phyloP scores from a whole-genome alignment of 2,113 vertebrate species.

The Brienomyrus brachyistius region DNA sequence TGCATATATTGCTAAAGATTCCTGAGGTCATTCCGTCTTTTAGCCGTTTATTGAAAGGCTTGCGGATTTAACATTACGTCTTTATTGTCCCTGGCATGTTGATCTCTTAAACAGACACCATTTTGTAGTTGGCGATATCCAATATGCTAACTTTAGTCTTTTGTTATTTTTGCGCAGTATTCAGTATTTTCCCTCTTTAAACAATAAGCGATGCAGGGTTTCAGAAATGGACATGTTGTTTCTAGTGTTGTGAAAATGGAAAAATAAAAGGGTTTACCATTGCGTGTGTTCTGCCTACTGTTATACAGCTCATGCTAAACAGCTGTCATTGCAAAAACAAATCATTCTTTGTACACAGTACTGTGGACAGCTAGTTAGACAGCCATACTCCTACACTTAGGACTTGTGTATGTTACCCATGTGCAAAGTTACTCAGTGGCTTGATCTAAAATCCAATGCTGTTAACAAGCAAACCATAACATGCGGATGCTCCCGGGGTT shows the following conservation, averaged over 20 bases:
- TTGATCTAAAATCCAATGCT: background rate
- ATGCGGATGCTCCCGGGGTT: background rate
- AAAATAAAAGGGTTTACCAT: background rate
- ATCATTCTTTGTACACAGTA: background rate
- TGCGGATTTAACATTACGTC: constrained; percentile 29
- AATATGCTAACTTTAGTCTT: background rate
- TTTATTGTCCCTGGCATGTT: constrained; percentile 36
- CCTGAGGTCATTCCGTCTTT: background rate
- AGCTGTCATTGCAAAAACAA: background rate
- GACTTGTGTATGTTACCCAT: background rate
- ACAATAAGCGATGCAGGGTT: background rate
- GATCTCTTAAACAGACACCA: constrained; percentile 33
- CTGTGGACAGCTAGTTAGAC: background rate
- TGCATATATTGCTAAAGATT: background rate
- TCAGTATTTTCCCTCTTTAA: background rate
- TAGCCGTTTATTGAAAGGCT: background rate
- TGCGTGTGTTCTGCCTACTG: background rate
- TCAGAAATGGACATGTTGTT: background rate
- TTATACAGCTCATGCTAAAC: background rate
- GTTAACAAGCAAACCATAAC: background rate
- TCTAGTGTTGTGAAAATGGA: background rate
- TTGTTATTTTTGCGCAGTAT: background rate
- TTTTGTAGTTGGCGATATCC: constrained; percentile 12
- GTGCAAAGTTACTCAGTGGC: background rate
- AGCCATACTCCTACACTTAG: background rate